Conservation (phyloP, 1,140 invertebrate species). For the Paracyclopina nana region DNA sequence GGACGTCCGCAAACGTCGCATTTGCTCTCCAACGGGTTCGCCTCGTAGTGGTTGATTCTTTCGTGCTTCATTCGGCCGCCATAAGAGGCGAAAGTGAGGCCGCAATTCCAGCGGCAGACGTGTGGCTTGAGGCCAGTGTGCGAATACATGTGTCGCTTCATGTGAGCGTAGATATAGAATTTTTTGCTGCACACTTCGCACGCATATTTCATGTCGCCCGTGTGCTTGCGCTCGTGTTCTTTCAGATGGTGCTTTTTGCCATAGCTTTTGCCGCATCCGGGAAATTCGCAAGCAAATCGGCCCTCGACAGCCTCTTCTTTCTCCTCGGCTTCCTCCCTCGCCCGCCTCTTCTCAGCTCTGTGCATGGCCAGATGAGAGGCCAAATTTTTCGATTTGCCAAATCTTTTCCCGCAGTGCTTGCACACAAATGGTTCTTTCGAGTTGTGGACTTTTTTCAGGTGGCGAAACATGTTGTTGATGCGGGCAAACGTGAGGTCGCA, state of each 20-base stretch:
- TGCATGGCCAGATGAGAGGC: background rate
- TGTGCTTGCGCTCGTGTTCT: constrained; percentile 6
- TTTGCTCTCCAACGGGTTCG: constrained; percentile 4
- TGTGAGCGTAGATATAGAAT: constrained; percentile 9
- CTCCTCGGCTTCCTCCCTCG: background rate
- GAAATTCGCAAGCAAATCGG: background rate
- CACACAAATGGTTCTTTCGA: background rate
- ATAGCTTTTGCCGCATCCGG: constrained; percentile 1
- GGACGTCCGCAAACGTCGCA: constrained; percentile 12
- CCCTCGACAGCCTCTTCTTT: background rate
- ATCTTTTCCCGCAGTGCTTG: background rate
- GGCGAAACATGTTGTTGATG: background rate
- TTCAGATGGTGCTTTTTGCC: background rate
- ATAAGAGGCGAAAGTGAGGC: constrained; percentile 4
- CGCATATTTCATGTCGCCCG: constrained; percentile 9
- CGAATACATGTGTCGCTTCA: constrained; percentile 13
- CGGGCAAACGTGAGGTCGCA: background rate
- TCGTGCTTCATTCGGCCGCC: constrained; percentile 14
- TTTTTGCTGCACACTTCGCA: constrained; percentile 8
- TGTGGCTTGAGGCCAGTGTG: constrained; percentile 12
- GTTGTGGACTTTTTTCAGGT: background rate
- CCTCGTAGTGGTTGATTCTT: background rate
- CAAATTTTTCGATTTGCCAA: background rate
- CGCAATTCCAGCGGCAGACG: constrained; percentile 12
- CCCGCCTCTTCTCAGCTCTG: background rate